These are phyloP conservation scores for Cladorhizidae sp. DNA, from an alignment of 37 sponge, comb jelly and placozoan species.

Conservation along the genomic window DNA sequence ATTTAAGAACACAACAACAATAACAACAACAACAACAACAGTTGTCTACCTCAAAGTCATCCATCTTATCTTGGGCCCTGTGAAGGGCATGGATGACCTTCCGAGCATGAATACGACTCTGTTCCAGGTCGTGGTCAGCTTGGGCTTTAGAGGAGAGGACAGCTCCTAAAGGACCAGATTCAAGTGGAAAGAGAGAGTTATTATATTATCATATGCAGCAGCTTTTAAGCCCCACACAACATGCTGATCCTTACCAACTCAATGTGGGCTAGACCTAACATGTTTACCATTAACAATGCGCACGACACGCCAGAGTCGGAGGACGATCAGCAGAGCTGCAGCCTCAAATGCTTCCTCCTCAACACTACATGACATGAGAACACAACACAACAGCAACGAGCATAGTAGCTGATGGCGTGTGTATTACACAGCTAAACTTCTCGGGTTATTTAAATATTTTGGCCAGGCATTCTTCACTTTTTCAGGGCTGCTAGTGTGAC, in stretches of 20 bases:
- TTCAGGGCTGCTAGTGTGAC: too few relatives aligned
- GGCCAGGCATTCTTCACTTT: too few relatives aligned
- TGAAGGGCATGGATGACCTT: slow-evolving; percentile 65
- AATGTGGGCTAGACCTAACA: not conserved
- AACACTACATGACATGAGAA: slow-evolving; percentile 45
- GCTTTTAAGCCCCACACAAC: not conserved
- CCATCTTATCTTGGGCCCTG: slow-evolving; percentile 52
- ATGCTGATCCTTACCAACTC: not conserved
- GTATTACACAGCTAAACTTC: too few relatives aligned
- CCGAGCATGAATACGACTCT: slow-evolving; percentile 41
- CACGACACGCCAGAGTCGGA: slow-evolving; percentile 91
- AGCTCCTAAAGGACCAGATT: slow-evolving; percentile 18
- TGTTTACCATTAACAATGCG: slow-evolving; percentile 89
- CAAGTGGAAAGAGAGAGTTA: too few relatives aligned
- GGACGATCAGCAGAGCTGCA: slow-evolving; percentile 77
- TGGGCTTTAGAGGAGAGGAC: slow-evolving; percentile 65
- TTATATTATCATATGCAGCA: not conserved
- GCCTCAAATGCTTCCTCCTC: slow-evolving; percentile 79
- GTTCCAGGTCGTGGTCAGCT: slow-evolving; percentile 39
- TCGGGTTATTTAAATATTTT: too few relatives aligned
- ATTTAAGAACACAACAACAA: too few relatives aligned
- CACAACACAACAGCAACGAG: too few relatives aligned
- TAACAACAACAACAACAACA: too few relatives aligned
- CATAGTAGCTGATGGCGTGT: too few relatives aligned
- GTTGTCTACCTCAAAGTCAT: slow-evolving; percentile 39